Evolutionary conservation across 2,113 vertebrate genomes (phyloP), one percentile per base, ranked within the genome.

Genomic region (Polypterus senegalus): DNA sequence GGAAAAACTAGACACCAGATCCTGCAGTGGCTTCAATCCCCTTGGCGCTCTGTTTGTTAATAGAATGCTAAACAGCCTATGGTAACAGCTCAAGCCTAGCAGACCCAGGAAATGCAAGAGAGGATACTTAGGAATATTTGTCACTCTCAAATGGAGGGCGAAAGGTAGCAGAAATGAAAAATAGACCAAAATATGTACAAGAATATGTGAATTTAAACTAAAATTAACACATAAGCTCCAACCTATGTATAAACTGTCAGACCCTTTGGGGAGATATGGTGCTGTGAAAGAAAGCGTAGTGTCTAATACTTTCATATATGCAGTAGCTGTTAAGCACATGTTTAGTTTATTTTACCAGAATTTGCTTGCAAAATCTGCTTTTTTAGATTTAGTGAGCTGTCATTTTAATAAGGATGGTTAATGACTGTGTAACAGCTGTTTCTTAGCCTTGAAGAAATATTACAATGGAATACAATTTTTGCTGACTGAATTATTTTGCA

Each of bases 121-220:
- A 52, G 8, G 9, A 60, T 47, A 48, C 27, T 57, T 68, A 65
- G 69, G 71, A 64, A 46, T 71, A 70, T 77, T 75, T 76, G 68
- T 74, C 70, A 67, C 11, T 47, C 45, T 58, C 63, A 67, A 65
- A 61, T 54, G 47, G 68, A 73, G 72, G 47, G 52, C 27, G 27
- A 27, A 27, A 27, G 27, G 27, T 27, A 27, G 27, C 27, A 66
- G 53, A 67, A 70, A 69, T 71, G 48, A 60, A 72, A 67, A 64
- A 63, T 68, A 9, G 11, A 68, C 64, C 61, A 49, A 71, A 71
- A 74, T 70, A 66, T 65, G 61, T 46, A 10, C 44, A 70, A 74
- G 67, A 73, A 70, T 68, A 45, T 70, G 65, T 73, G 76, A 63
- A 71, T 53, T 67, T 65, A 73, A 54, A 64, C 70, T 74, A 75